Percentiles rank a stretch among this genome's conserved stretches.
phyloP scores from a whole-genome alignment of 2,888 invertebrate species.

The Polyommatus icarus region DNA sequence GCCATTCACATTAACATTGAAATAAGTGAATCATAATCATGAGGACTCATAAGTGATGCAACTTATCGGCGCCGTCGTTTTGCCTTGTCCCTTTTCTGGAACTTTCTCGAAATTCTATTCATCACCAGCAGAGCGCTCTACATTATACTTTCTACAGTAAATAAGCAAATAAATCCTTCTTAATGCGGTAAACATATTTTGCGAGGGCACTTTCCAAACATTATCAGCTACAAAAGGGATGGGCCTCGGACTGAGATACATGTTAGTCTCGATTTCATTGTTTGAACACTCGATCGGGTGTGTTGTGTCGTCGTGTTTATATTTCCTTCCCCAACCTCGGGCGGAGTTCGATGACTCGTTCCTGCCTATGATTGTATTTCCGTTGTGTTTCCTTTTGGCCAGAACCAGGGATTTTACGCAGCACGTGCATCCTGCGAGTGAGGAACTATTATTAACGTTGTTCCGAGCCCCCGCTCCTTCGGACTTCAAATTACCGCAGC shows the following conservation, averaged over 20 bases:
- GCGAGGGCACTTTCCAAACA: slow-evolving; percentile 17
- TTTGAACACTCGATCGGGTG: slow-evolving; percentile 65
- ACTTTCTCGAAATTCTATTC: slow-evolving; percentile 21
- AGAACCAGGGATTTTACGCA: slow-evolving; percentile 59
- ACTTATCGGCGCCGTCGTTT: slow-evolving; percentile 39
- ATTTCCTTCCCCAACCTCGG: slow-evolving; percentile 67
- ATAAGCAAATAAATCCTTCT: background rate
- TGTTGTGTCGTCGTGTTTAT: slow-evolving; percentile 56
- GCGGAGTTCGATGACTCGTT: slow-evolving; percentile 65
- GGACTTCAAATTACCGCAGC: slow-evolving; percentile 17
- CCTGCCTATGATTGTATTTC: slow-evolving; percentile 65
- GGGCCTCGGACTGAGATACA: slow-evolving; percentile 44
- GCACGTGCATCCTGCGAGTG: slow-evolving; percentile 56
- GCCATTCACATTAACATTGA: slow-evolving; percentile 42
- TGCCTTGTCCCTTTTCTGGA: slow-evolving; percentile 26
- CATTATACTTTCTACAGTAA: background rate
- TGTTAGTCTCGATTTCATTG: slow-evolving; percentile 65
- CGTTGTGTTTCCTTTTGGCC: slow-evolving; percentile 62
- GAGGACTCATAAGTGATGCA: slow-evolving; percentile 52
- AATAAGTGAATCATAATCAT: slow-evolving; percentile 57
- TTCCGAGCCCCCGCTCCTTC: slow-evolving; percentile 17
- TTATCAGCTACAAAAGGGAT: slow-evolving; percentile 39
- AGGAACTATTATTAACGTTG: slow-evolving; percentile 38
- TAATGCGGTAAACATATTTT: slow-evolving; percentile 40
- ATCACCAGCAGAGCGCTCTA: background rate